phyloP scores from a whole-genome alignment of 2,888 invertebrate species.

The Deilephila elpenor region DNA sequence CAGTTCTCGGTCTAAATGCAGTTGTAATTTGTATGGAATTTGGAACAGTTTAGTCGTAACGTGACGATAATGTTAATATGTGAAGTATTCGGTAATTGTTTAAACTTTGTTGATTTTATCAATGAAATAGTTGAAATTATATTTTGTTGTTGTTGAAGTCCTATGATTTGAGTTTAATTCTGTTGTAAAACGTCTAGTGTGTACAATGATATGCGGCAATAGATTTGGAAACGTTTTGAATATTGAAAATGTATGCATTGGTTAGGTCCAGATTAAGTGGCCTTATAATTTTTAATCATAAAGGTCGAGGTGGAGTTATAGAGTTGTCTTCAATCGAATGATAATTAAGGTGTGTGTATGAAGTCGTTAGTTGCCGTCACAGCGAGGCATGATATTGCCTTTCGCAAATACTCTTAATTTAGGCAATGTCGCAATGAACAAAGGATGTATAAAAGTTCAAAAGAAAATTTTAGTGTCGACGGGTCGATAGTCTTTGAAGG shows the following conservation, averaged over 20 bases:
- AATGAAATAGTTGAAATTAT: constrained; percentile 20
- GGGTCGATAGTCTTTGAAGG: constrained; percentile 50
- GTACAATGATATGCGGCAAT: constrained; percentile 2
- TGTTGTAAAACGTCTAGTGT: constrained; percentile 5
- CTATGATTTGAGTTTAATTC: constrained; percentile 22
- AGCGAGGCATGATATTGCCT: not conserved
- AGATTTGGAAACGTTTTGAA: not conserved
- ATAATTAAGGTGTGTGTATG: constrained; percentile 5
- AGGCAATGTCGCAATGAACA: constrained; percentile 23
- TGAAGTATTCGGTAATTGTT: constrained; percentile 19
- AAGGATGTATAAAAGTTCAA: constrained; percentile 24
- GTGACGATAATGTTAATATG: constrained; percentile 9
- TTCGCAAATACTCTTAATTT: constrained; percentile 16
- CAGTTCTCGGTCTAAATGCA: constrained; percentile 8
- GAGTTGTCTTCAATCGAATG: constrained; percentile 1
- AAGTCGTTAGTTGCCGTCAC: constrained; percentile 13
- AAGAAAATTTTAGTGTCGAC: constrained; percentile 15
- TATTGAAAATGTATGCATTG: constrained; percentile 11
- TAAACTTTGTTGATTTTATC: constrained; percentile 26
- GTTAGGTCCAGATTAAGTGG: constrained; percentile 23
- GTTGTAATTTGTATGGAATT: constrained; percentile 3
- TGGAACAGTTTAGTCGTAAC: not conserved
- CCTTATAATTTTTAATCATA: constrained; percentile 23
- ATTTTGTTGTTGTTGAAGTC: constrained; percentile 25
- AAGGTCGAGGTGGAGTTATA: not conserved